Evolutionary conservation across 2,888 invertebrate genomes (phyloP).

Genomic region (Rhingia campestris): DNA sequence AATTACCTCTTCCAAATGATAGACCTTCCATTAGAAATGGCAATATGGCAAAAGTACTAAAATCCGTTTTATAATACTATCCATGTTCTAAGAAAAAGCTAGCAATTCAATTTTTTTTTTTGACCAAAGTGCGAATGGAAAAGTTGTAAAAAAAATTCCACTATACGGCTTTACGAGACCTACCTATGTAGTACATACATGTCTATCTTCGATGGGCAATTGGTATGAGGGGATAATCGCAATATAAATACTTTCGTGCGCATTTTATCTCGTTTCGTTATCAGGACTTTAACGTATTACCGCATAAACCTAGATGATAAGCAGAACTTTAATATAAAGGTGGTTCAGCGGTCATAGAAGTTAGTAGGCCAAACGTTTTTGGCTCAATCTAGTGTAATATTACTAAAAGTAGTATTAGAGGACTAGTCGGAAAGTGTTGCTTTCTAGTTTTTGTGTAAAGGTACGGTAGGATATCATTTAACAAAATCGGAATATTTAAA

Average conservation of each 20-base stretch:
- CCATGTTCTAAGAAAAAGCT: too few relatives aligned
- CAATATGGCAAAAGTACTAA: too few relatives aligned
- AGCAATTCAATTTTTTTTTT: background rate
- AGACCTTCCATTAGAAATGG: too few relatives aligned
- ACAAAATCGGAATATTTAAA: too few relatives aligned
- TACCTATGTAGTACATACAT: background rate
- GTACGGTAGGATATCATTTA: slow-evolving; percentile 7
- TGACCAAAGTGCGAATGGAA: slow-evolving; percentile 37
- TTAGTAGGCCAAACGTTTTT: slow-evolving; percentile 73
- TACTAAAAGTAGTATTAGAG: background rate
- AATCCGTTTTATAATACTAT: too few relatives aligned
- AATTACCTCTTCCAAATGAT: too few relatives aligned
- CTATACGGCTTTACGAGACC: background rate
- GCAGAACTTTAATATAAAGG: slow-evolving; percentile 74
- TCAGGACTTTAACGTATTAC: slow-evolving; percentile 37
- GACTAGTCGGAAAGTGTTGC: slow-evolving; percentile 10
- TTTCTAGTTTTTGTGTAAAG: slow-evolving; percentile 18
- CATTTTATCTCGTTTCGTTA: slow-evolving; percentile 61
- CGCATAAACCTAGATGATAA: slow-evolving; percentile 41
- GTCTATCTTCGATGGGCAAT: slow-evolving; percentile 27
- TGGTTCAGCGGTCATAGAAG: slow-evolving; percentile 44
- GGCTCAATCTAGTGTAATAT: slow-evolving; percentile 44
- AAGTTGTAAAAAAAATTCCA: slow-evolving; percentile 57
- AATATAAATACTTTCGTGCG: slow-evolving; percentile 42
- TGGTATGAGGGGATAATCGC: slow-evolving; percentile 49